Conservation (phyloP, 2,888 invertebrate species). For the Flexamia atlantica region DNA sequence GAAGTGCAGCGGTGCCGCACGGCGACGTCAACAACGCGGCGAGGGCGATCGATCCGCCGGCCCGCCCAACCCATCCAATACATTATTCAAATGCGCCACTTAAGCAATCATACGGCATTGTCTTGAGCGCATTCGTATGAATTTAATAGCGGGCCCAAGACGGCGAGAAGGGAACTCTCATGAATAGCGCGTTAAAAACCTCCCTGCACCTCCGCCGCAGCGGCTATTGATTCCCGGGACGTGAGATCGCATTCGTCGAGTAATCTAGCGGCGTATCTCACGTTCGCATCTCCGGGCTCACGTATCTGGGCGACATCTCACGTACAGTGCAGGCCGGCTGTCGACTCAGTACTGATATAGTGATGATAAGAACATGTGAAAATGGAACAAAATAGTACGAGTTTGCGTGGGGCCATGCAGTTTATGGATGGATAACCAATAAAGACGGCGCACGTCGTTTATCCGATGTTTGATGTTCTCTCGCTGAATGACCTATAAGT, state of each 20-base stretch:
- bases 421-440: too few relatives aligned
- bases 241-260: constrained; percentile 24
- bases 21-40: background rate
- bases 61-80: constrained; percentile 48
- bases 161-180: constrained; percentile 30
- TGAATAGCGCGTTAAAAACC: constrained; percentile 52
- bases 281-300: background rate
- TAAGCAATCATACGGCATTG: constrained; percentile 62
- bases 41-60: background rate
- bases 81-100: constrained; percentile 60
- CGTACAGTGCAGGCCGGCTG: background rate
- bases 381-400: too few relatives aligned
- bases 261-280: background rate
- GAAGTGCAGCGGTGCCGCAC: too few relatives aligned
- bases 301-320: background rate
- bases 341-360: too few relatives aligned
- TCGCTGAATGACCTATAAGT: too few relatives aligned
- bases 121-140: constrained; percentile 59
- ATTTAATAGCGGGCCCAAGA: constrained; percentile 50
- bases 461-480: too few relatives aligned
- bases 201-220: constrained; percentile 5
- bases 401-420: too few relatives aligned
- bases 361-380: too few relatives aligned
- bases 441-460: too few relatives aligned
- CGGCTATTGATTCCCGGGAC: constrained; percentile 11